Evolutionary conservation across 1,140 invertebrate genomes (phyloP).

Genomic region (Neotoxoptera formosana): DNA sequence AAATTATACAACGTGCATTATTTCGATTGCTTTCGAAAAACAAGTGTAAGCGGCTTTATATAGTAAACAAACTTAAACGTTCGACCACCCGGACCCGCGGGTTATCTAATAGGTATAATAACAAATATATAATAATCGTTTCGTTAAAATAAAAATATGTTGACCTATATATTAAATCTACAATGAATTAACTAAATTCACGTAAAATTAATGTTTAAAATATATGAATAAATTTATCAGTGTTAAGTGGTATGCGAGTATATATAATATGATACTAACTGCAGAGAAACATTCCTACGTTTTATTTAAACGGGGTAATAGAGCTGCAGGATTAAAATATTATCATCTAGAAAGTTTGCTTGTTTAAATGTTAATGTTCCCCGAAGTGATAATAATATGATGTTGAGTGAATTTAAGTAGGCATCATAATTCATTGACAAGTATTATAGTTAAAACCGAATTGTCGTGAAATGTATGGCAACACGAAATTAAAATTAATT

Average conservation of each 20-base stretch:
- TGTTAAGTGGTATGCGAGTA: not conserved
- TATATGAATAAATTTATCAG: not conserved
- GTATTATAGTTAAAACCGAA: not conserved
- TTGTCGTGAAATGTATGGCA: not conserved
- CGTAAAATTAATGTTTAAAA: not conserved
- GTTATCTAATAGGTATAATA: not conserved
- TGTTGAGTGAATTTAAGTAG: not conserved
- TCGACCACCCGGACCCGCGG: too few relatives aligned
- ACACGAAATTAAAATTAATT: not conserved
- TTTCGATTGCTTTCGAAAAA: not conserved
- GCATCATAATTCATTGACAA: not conserved
- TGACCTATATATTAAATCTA: not conserved
- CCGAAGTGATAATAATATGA: not conserved
- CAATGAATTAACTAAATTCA: not conserved
- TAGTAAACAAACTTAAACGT: not conserved
- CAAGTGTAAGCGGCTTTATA: not conserved
- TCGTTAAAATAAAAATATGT: not conserved
- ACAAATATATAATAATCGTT: not conserved
- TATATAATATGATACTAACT: not conserved
- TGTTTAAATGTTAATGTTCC: not conserved
- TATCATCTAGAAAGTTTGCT: not conserved
- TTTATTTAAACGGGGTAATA: not conserved
- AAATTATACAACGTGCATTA: not conserved
- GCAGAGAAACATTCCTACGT: not conserved
- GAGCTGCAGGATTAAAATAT: not conserved